Evolutionary conservation across 92 coral and sea anemone species (phyloP).

Genomic region (Desmophyllum pertusum): DNA sequence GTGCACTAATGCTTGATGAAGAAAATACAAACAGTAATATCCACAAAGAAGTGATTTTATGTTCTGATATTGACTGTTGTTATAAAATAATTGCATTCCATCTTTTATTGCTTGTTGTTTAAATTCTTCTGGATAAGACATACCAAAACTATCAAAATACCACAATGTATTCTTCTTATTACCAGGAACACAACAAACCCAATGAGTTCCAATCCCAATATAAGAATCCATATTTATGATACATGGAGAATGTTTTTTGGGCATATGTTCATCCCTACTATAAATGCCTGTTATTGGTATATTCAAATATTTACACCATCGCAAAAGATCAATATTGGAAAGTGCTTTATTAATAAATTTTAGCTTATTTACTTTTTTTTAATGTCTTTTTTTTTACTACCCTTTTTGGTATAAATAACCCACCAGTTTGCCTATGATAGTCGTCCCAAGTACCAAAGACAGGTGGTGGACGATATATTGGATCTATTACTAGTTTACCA

Average conservation of each 20-base stretch:
- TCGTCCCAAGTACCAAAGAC: no score
- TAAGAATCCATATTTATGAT: no score
- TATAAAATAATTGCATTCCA: not conserved
- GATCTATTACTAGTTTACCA: no score
- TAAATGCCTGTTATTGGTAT: no score
- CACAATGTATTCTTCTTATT: not conserved
- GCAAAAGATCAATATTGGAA: not conserved
- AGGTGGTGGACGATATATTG: no score
- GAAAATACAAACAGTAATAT: not conserved
- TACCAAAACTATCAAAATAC: constrained; percentile 1
- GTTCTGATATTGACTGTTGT: not conserved
- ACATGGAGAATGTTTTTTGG: no score
- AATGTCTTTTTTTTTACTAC: no score
- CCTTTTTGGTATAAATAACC: no score
- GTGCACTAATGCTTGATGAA: not conserved
- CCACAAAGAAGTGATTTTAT: not conserved
- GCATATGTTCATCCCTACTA: no score
- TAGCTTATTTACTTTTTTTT: not conserved
- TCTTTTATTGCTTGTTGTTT: not conserved
- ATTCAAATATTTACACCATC: constrained; percentile 1
- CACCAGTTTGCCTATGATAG: no score
- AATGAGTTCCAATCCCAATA: not conserved
- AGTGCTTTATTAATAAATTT: not conserved
- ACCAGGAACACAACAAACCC: no score
- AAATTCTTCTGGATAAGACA: constrained; percentile 6